A percentile compares a stretch with the other conserved stretches of the same genome.
These are phyloP conservation scores for Eumacrocentrus americanus DNA, from an alignment of 2,888 invertebrate genomes.

Conservation along the genomic window DNA sequence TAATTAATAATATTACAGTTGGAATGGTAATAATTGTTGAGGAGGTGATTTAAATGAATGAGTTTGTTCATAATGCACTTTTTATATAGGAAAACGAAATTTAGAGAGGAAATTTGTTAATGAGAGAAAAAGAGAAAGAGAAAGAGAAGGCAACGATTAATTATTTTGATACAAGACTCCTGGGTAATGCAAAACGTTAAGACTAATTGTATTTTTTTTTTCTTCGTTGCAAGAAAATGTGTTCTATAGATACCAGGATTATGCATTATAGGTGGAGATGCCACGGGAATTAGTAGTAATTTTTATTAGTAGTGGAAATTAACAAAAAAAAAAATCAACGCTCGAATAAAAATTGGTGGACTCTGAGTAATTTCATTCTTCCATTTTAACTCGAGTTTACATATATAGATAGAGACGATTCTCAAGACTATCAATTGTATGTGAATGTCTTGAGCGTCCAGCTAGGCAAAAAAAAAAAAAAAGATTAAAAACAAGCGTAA, in stretches of 20 bases:
- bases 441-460: too few species aligned
- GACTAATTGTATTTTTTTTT: not conserved
- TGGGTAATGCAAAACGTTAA: not conserved
- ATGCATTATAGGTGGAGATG: not conserved
- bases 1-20: slow-evolving; percentile 7
- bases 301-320: not conserved
- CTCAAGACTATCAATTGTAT: too few species aligned
- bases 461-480: slow-evolving; percentile 14
- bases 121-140: not conserved
- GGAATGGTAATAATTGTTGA: not conserved
- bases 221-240: not conserved
- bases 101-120: not conserved
- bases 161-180: not conserved
- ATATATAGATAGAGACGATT: not conserved
- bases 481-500: slow-evolving; percentile 12
- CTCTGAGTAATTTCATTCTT: slow-evolving; percentile 19
- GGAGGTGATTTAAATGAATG: slow-evolving; percentile 8
- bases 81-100: slow-evolving; percentile 11
- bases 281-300: not conserved
- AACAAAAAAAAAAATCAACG: not conserved
- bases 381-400: not conserved
- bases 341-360: not conserved
- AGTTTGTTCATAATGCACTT: not conserved
- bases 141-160: not conserved
- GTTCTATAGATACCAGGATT: not conserved